These are phyloP conservation scores for Spilarctia lutea DNA, from an alignment of 2,888 invertebrate genomes.

Conservation along the genomic window DNA sequence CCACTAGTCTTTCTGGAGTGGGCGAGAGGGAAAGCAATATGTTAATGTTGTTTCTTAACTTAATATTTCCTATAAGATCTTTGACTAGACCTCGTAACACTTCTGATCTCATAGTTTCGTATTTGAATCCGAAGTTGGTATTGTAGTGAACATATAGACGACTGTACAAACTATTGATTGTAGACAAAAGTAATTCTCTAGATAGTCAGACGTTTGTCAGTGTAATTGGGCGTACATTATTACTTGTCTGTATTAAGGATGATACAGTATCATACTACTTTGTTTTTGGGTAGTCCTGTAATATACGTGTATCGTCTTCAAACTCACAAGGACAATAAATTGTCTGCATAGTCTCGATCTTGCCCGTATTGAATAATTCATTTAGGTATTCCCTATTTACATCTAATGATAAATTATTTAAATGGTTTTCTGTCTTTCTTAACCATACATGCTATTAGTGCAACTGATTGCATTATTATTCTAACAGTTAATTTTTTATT, in stretches of 20 bases:
- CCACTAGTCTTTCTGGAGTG: conserved; percentile 66
- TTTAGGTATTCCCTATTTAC: not conserved
- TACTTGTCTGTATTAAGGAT: not conserved
- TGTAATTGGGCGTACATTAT: not conserved
- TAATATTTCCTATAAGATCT: conserved; percentile 23
- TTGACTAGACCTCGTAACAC: not conserved
- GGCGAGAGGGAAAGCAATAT: conserved; percentile 71
- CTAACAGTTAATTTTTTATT: conserved; percentile 48
- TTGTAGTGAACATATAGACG: not conserved
- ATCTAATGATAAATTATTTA: not conserved
- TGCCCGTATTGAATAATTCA: not conserved
- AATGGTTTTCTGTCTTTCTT: not conserved
- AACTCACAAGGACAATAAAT: not conserved
- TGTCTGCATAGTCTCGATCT: not conserved
- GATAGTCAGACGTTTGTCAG: not conserved
- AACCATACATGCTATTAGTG: not conserved
- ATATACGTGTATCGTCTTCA: not conserved
- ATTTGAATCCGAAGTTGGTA: not conserved
- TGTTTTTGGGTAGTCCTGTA: not conserved
- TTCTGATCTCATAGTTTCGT: not conserved
- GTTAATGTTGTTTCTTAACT: conserved; percentile 58
- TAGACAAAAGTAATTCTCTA: no score
- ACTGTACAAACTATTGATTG: not conserved
- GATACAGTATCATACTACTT: not conserved
- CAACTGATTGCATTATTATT: not conserved